Conservation (phyloP, 1,140 invertebrate species). For the Phortica variegata region DNA sequence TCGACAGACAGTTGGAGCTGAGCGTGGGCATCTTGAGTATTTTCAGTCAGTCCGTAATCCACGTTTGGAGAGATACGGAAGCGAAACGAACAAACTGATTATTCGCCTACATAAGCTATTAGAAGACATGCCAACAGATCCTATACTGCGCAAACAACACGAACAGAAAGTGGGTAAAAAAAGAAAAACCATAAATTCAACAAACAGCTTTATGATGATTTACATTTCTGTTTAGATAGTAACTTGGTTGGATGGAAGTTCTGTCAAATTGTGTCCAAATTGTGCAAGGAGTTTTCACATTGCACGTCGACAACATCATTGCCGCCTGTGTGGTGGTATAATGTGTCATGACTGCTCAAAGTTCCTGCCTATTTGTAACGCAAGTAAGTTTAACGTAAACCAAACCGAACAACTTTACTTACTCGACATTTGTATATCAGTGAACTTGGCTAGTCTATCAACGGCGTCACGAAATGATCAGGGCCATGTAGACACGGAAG, state of each 20-base stretch:
- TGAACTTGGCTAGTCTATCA: slow-evolving; percentile 46
- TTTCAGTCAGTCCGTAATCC: slow-evolving; percentile 76
- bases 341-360: slow-evolving; percentile 93
- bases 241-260: slow-evolving; percentile 88
- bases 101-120: slow-evolving; percentile 92
- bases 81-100: slow-evolving; percentile 93
- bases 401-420: background rate
- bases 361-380: slow-evolving; percentile 80
- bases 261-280: slow-evolving; percentile 85
- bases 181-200: slow-evolving; percentile 1
- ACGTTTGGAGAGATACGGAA: slow-evolving; percentile 82
- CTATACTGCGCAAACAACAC: slow-evolving; percentile 79
- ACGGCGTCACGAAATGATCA: too few species aligned
- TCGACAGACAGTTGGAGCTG: slow-evolving; percentile 69
- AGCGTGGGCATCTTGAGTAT: slow-evolving; percentile 70
- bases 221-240: slow-evolving; percentile 67
- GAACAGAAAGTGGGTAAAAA: slow-evolving; percentile 60
- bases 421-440: slow-evolving; percentile 5
- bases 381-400: slow-evolving; percentile 65
- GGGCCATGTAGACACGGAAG: slow-evolving; percentile 30
- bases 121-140: slow-evolving; percentile 77
- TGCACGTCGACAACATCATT: slow-evolving; percentile 91
- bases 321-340: slow-evolving; percentile 91
- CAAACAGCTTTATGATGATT: slow-evolving; percentile 1
- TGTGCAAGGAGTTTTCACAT: slow-evolving; percentile 88